Percentiles rank a stretch among this genome's conserved stretches.
These are phyloP conservation scores for Lottia scabra DNA, from an alignment of 2,888 invertebrate genomes.

Conservation along the genomic window DNA sequence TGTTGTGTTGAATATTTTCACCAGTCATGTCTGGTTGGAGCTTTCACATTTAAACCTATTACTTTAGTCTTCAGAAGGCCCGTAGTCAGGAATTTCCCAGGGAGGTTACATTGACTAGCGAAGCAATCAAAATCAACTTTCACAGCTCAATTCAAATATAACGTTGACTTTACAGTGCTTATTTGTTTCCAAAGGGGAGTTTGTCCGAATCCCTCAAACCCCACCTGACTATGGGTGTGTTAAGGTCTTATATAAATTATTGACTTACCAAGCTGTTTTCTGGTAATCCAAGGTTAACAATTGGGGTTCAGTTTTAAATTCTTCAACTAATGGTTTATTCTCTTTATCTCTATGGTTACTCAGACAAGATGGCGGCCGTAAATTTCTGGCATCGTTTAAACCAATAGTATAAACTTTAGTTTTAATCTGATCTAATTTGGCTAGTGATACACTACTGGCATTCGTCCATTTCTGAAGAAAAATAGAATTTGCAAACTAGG, in stretches of 20 bases:
- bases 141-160: too few species aligned
- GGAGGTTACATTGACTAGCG: too few species aligned
- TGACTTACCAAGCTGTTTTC: slow-evolving; percentile 36
- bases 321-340: slow-evolving; percentile 11
- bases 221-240: too few species aligned
- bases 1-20: too few species aligned
- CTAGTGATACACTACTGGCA: slow-evolving; percentile 46
- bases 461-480: slow-evolving; percentile 53
- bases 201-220: too few species aligned
- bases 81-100: too few species aligned
- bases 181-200: too few species aligned
- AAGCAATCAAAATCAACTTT: too few species aligned
- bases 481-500: neutral
- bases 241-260: neutral
- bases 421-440: slow-evolving; percentile 52
- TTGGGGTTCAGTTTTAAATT: slow-evolving; percentile 36
- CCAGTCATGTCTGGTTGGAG: too few species aligned
- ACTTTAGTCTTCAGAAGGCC: too few species aligned
- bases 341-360: slow-evolving; percentile 24
- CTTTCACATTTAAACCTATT: too few species aligned
- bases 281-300: slow-evolving; percentile 35
- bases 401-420: slow-evolving; percentile 58
- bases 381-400: slow-evolving; percentile 38
- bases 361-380: slow-evolving; percentile 34
- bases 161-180: too few species aligned